These are phyloP conservation scores for Ceyx melanurus DNA, from an alignment of 2,113 vertebrate genomes.

Conservation along the genomic window DNA sequence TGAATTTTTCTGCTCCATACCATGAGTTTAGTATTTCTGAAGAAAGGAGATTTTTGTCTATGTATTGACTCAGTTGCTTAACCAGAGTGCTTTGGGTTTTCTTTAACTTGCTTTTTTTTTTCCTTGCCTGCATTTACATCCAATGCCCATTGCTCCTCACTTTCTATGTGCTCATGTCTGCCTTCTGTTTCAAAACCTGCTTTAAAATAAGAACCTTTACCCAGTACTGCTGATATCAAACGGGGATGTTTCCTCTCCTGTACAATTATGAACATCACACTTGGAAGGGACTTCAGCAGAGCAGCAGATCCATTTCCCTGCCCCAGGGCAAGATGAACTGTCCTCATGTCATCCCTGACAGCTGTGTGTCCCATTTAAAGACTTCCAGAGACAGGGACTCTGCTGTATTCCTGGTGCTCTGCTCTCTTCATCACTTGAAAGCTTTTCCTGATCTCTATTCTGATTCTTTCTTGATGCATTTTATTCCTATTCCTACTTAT, in stretches of 20 bases:
- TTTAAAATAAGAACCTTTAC: not conserved
- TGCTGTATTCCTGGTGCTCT: not conserved
- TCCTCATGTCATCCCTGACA: not conserved
- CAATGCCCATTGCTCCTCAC: not conserved
- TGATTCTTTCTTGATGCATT: not conserved
- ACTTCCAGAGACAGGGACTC: not conserved
- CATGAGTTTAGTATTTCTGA: not conserved
- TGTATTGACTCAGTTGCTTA: not conserved
- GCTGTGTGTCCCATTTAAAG: constrained; percentile 24
- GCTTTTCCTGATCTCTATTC: not conserved
- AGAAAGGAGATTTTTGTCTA: not conserved
- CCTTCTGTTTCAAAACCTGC: not conserved
- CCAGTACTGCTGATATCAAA: not conserved
- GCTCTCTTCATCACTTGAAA: constrained; percentile 13
- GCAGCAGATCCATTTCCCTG: not conserved
- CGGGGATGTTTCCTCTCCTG: not conserved
- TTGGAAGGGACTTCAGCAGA: not conserved
- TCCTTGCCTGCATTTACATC: not conserved
- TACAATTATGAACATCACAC: not conserved
- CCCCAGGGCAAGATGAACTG: not conserved
- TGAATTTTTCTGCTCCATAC: too few relatives aligned
- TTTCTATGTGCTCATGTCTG: not conserved
- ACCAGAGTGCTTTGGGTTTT: not conserved
- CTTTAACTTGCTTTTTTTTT: not conserved
- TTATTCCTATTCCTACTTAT: not conserved